phyloP scores from a whole-genome alignment of 37 sponge, comb jelly and placozoan genomes.

The Oopsacas minuta region DNA sequence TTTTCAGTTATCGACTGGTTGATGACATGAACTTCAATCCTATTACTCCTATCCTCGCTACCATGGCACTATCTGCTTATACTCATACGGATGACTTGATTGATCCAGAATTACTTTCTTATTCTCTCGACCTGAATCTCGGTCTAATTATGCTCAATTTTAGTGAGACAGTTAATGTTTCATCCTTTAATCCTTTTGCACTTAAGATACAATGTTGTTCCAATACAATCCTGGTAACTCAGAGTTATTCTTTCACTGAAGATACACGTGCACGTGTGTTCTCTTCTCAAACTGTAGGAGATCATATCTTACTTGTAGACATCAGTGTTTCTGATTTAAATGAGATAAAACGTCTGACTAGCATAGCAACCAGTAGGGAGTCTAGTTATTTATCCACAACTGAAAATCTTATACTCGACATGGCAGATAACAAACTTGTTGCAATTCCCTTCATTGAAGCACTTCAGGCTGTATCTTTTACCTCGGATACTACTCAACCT shows the following conservation, averaged over 20 bases:
- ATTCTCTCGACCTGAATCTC: conserved; percentile 51
- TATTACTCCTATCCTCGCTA: conserved; percentile 28
- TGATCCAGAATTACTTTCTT: conserved; percentile 30
- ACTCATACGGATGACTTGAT: conserved; percentile 36
- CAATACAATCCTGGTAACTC: not conserved
- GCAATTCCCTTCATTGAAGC: conserved; percentile 24
- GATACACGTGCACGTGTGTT: not conserved
- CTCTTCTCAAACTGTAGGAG: conserved; percentile 33
- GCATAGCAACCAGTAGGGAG: conserved; percentile 47
- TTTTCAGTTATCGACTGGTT: conserved; percentile 22
- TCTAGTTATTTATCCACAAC: conserved; percentile 52
- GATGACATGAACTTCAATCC: conserved; percentile 46
- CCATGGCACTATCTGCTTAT: conserved; percentile 37
- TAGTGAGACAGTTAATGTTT: conserved; percentile 55
- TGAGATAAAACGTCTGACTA: conserved; percentile 58
- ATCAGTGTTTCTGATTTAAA: conserved; percentile 52
- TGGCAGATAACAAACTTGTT: conserved; percentile 36
- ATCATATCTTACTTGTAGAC: conserved; percentile 27
- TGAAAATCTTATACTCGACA: conserved; percentile 43
- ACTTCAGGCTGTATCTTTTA: conserved; percentile 23
- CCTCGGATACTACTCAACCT: conserved; percentile 43
- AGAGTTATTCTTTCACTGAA: not conserved
- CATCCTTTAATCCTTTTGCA: conserved; percentile 28
- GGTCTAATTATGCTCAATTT: conserved; percentile 49
- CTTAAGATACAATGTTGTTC: conserved; percentile 45